Evolutionary conservation across 1,140 invertebrate genomes (phyloP).

Genomic region (Procambarus virginalis): DNA sequence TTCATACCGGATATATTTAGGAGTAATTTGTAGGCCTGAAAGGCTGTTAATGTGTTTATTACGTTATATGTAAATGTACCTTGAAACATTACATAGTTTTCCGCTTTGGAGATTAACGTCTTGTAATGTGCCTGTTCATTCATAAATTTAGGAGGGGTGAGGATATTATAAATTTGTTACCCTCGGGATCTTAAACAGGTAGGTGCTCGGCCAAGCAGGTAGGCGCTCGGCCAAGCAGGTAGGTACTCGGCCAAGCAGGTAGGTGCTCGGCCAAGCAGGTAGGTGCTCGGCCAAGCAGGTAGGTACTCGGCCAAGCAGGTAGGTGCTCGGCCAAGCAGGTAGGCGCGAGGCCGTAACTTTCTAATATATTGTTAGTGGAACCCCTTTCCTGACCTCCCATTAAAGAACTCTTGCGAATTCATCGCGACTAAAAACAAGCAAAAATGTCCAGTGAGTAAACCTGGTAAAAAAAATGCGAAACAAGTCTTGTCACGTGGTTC

Average conservation of each 20-base stretch:
- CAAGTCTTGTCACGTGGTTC: conserved; percentile 38
- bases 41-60: too few relatives aligned
- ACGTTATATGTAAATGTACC: too few relatives aligned
- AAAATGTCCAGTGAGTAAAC: not conserved
- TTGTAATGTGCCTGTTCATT: conserved; percentile 29
- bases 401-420: not conserved
- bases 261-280: too few relatives aligned
- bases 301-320: not conserved
- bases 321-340: not conserved
- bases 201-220: too few relatives aligned
- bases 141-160: conserved; percentile 45
- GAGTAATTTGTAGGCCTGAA: too few relatives aligned
- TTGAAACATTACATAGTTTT: too few relatives aligned
- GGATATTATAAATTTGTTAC: conserved; percentile 57
- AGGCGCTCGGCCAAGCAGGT: too few relatives aligned
- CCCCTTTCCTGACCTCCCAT: not conserved
- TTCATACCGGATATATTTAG: too few relatives aligned
- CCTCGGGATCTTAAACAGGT: not conserved
- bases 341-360: not conserved
- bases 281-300: too few relatives aligned
- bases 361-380: not conserved
- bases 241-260: too few relatives aligned
- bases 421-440: not conserved
- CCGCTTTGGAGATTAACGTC: too few relatives aligned
- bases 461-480: not conserved